These are phyloP conservation scores for Synanthedon andrenaeformis DNA, from an alignment of 2,888 invertebrate species.

Conservation along the genomic window DNA sequence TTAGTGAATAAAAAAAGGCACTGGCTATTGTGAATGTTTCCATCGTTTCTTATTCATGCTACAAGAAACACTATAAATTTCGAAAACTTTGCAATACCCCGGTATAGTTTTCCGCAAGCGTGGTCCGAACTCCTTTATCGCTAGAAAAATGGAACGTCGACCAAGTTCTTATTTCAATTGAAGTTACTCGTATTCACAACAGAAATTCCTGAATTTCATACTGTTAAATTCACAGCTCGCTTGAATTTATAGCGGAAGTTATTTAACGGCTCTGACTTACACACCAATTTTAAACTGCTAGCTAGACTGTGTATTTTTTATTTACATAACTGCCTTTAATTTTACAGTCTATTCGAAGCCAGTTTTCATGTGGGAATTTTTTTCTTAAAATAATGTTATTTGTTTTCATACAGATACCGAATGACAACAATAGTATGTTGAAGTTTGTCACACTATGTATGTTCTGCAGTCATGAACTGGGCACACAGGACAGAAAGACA, in stretches of 20 bases:
- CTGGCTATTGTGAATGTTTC: background rate
- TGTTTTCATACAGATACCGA: no score
- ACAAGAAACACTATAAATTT: background rate
- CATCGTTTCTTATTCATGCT: background rate
- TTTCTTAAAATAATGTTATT: no score
- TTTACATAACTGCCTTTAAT: no score
- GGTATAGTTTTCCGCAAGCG: background rate
- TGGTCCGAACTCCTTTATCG: conserved; percentile 15
- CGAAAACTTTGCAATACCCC: background rate
- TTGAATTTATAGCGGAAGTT: conserved; percentile 35
- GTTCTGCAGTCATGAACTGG: no score
- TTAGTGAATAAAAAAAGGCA: no score
- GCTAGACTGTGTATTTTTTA: no score
- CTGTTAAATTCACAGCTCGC: conserved; percentile 23
- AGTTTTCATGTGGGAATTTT: no score
- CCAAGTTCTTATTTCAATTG: conserved; percentile 37
- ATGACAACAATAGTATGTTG: no score
- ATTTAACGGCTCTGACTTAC: conserved; percentile 4
- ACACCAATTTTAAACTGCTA: background rate
- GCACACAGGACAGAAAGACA: no score
- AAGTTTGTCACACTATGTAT: no score
- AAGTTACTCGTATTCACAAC: conserved; percentile 30
- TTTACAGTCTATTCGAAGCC: no score
- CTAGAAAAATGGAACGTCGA: conserved; percentile 26
- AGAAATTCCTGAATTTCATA: conserved; percentile 18